Evolutionary conservation across 2,797 vertebrate species (phyloP).

Genomic region (Merluccius polli): DNA sequence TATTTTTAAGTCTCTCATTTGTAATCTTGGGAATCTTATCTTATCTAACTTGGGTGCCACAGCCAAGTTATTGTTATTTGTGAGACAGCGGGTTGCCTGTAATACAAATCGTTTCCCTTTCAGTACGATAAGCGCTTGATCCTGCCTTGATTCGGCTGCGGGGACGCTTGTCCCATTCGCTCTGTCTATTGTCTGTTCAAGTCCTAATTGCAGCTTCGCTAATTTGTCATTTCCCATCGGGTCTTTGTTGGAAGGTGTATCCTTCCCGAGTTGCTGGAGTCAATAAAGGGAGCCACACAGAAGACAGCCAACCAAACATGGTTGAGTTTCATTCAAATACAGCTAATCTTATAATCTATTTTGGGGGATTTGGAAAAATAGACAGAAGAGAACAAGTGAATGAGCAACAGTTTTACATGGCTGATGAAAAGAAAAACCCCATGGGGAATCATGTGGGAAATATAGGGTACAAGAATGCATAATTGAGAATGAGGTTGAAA

Average conservation of each 20-base stretch:
- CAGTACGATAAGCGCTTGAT: constrained; percentile 13
- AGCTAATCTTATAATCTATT: constrained; percentile 1
- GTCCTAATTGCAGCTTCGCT: constrained; percentile 58
- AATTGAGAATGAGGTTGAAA: neutral
- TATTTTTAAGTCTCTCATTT: neutral
- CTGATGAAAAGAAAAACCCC: neutral
- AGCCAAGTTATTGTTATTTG: constrained; percentile 66
- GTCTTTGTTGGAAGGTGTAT: constrained; percentile 34
- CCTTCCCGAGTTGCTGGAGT: constrained; percentile 32
- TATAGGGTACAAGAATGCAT: neutral
- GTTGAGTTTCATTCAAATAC: constrained; percentile 8
- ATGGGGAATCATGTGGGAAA: neutral
- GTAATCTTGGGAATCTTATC: no score
- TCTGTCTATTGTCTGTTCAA: constrained; percentile 51
- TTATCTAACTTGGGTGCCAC: constrained; percentile 16
- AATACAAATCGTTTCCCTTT: constrained; percentile 50
- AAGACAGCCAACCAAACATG: constrained; percentile 7
- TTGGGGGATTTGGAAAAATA: neutral
- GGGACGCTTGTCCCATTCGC: constrained; percentile 36
- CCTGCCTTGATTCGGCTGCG: constrained; percentile 35
- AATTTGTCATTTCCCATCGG: constrained; percentile 44
- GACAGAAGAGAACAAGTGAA: constrained; percentile 1
- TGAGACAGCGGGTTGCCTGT: constrained; percentile 51
- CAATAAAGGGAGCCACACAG: constrained; percentile 1
- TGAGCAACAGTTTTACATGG: neutral